Base-by-base conservation (phyloP, 2,797 vertebrate genomes). In the Sphenopsis melanotis region DNA sequence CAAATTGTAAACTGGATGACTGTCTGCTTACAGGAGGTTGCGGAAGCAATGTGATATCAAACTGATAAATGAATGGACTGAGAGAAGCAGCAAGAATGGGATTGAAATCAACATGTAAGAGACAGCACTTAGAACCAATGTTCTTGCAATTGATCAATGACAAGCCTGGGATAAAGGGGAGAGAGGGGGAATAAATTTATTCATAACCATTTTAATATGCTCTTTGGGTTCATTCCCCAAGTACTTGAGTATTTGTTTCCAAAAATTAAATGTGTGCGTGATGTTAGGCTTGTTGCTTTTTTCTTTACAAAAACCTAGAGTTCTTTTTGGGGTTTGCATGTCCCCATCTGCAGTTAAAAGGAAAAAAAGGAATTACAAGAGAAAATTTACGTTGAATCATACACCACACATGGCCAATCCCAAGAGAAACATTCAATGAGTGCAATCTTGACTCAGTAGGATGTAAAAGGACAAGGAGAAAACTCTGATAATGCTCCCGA, bases 401-500 rank as follows among this genome's bases (percentile, higher is more conserved):
- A 26, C 11, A n/a, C 6, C 15, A 11, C 13, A 9, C 10, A 29
- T 5, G 15, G 46, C 27, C 15, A 64, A 2, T 49, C 15, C 11
- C 5, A 11, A 70, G 29, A 65, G 46, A 80, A 64, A 36, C 11
- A 47, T 27, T 53, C 36, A 60, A 1, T 27, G 17, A 49, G 36
- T 55, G 47, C 17, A n/a, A 19, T 57, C n/a, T 78, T 59, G 60
- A 68, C 32, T 63, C 32, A 29, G 15, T 21, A 50, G 44, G 30
- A 69, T 1, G 1, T 24, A 27, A 78, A 86, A 49, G 27, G 18
- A 87, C 18, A 24, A 14, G 13, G 12, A 78, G 21, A 53, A 74
- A 69, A 41, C 21, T 41, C 71, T 53, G 32, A 20, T 53, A 10
- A 18, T 18, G 5, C 5, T 53, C 29, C 78, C 0, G 0, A 29